phyloP scores from a whole-genome alignment of 2,888 invertebrate genomes.

The Marasmarcha lunaedactyla region DNA sequence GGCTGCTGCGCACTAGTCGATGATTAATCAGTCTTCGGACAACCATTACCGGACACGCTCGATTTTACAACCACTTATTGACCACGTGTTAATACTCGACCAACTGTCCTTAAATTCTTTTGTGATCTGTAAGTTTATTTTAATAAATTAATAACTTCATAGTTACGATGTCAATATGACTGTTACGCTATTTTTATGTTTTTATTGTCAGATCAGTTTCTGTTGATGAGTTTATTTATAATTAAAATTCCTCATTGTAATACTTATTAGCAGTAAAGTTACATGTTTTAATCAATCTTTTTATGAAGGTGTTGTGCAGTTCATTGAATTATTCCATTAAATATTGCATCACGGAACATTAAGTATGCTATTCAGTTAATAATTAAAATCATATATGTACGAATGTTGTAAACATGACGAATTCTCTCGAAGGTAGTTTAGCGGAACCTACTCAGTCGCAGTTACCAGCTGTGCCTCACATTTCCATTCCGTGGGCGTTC shows the following conservation, averaged over 20 bases:
- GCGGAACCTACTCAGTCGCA: conserved; percentile 28
- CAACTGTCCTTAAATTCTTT: not conserved
- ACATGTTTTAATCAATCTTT: too few species aligned
- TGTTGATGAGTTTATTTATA: too few species aligned
- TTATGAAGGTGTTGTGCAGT: too few species aligned
- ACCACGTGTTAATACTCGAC: conserved; percentile 18
- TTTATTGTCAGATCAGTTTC: too few species aligned
- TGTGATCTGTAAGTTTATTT: not conserved
- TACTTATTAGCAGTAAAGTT: too few species aligned
- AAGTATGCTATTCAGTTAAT: too few species aligned
- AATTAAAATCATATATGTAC: too few species aligned
- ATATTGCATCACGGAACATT: too few species aligned
- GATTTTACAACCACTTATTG: conserved; percentile 33
- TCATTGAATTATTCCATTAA: too few species aligned
- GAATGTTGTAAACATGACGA: conserved; percentile 4
- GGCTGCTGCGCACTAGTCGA: conserved; percentile 55
- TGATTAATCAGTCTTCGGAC: conserved; percentile 55
- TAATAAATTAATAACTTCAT: not conserved
- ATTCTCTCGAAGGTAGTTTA: conserved; percentile 12
- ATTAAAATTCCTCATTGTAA: too few species aligned
- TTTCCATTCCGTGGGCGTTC: conserved; percentile 28
- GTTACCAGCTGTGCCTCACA: conserved; percentile 30
- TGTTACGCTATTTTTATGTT: not conserved
- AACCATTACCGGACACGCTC: conserved; percentile 53
- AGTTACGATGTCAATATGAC: conserved; percentile 1